phyloP scores from a whole-genome alignment of 1,140 invertebrate species.

The Tigriopus japonicus region DNA sequence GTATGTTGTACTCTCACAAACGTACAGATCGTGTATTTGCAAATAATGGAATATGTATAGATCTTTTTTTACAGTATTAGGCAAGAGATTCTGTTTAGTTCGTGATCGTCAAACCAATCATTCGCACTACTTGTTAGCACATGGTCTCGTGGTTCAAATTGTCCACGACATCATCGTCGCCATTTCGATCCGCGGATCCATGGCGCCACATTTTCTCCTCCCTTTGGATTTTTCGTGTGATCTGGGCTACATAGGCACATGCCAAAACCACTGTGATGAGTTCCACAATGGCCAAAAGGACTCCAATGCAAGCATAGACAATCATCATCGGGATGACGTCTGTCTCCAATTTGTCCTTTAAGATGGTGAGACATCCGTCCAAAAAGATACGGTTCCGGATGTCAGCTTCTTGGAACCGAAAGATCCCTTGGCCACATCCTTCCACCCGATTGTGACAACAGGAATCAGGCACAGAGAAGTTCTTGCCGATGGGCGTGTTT shows the following conservation, averaged over 20 bases:
- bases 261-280: conserved; percentile 12
- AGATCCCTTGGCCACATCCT: conserved; percentile 1
- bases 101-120: too few relatives aligned
- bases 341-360: conserved; percentile 9
- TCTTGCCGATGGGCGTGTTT: conserved; percentile 6
- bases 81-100: too few relatives aligned
- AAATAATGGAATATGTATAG: too few relatives aligned
- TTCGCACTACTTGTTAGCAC: background rate
- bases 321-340: conserved; percentile 14
- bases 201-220: background rate
- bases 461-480: conserved; percentile 12
- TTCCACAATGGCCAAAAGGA: conserved; percentile 9
- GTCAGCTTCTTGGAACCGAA: background rate
- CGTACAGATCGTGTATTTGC: too few relatives aligned
- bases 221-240: conserved; percentile 1
- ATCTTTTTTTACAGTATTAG: too few relatives aligned
- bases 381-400: conserved; percentile 8
- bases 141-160: background rate
- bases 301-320: conserved; percentile 10
- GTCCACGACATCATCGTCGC: background rate
- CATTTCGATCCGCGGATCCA: background rate
- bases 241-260: conserved; percentile 13
- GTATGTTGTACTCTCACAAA: too few relatives aligned
- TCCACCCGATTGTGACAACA: conserved; percentile 9
- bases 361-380: conserved; percentile 6